These are phyloP conservation scores for Patella ulyssiponensis DNA, from an alignment of 2,888 invertebrate species.

Conservation along the genomic window DNA sequence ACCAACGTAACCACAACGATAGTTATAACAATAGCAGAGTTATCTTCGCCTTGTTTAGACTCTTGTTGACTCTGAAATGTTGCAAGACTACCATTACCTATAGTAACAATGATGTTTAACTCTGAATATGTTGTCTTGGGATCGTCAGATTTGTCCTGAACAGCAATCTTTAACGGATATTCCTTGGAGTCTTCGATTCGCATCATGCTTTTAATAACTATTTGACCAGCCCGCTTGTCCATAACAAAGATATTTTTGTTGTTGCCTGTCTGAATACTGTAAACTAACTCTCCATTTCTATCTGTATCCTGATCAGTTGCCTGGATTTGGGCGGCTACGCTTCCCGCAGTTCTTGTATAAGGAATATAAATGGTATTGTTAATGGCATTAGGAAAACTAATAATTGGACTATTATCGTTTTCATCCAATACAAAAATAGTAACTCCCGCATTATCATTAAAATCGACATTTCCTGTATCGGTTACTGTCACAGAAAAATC, in stretches of 20 bases:
- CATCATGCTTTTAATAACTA: conserved; percentile 60
- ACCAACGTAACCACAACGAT: background rate
- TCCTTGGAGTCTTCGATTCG: conserved; percentile 45
- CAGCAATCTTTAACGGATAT: conserved; percentile 56
- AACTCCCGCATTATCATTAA: conserved; percentile 41
- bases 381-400: conserved; percentile 44
- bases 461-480: conserved; percentile 34
- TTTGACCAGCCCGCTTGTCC: conserved; percentile 70
- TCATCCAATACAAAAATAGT: conserved; percentile 49
- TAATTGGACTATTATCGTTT: conserved; percentile 55
- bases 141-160: conserved; percentile 51
- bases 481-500: conserved; percentile 38
- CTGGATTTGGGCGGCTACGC: conserved; percentile 40
- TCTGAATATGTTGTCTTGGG: conserved; percentile 47
- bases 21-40: conserved; percentile 2
- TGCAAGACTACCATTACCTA: conserved; percentile 43
- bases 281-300: conserved; percentile 53
- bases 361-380: conserved; percentile 49
- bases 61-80: conserved; percentile 1
- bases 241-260: conserved; percentile 72
- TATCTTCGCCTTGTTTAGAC: background rate
- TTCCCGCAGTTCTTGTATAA: conserved; percentile 41
- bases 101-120: conserved; percentile 48
- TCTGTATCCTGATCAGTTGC: conserved; percentile 53
- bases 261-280: conserved; percentile 65